phyloP scores from a whole-genome alignment of 2,113 vertebrate species.

The Noctilio leporinus region DNA sequence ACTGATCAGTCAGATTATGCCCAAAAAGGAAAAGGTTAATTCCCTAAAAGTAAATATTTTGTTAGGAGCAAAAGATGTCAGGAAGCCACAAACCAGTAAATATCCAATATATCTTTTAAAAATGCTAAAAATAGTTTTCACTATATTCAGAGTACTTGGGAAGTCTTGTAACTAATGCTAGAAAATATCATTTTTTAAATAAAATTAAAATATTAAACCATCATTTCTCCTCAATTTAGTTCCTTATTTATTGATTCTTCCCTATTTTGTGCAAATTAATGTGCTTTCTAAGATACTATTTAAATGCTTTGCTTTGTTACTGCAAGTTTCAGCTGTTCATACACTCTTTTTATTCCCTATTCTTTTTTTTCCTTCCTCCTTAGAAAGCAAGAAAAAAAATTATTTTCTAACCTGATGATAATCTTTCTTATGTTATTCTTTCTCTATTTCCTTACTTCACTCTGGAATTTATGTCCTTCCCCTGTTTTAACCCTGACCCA shows the following conservation, averaged over 20 bases:
- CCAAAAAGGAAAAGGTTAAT: not conserved
- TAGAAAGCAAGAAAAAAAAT: not conserved
- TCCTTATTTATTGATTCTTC: not conserved
- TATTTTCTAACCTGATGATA: not conserved
- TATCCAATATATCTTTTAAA: not conserved
- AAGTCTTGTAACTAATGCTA: slow-evolving; percentile 25
- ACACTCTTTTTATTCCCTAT: not conserved
- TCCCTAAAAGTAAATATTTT: not conserved
- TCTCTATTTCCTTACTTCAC: slow-evolving; percentile 30
- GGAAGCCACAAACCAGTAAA: not conserved
- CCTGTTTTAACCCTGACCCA: not conserved
- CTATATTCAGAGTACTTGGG: not conserved
- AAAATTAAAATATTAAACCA: not conserved
- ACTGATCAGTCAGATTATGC: not conserved
- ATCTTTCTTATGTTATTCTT: not conserved
- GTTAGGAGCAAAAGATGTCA: not conserved
- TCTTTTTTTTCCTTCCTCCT: not conserved
- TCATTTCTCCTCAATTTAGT: not conserved
- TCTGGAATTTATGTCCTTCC: slow-evolving; percentile 11
- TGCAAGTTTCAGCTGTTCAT: not conserved
- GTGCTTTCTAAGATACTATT: not conserved
- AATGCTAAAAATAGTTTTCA: not conserved
- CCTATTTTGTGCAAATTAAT: not conserved
- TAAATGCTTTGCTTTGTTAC: not conserved
- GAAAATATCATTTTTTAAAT: not conserved